Base-by-base conservation (phyloP, 2,113 vertebrate species). In the Climacteris rufus region DNA sequence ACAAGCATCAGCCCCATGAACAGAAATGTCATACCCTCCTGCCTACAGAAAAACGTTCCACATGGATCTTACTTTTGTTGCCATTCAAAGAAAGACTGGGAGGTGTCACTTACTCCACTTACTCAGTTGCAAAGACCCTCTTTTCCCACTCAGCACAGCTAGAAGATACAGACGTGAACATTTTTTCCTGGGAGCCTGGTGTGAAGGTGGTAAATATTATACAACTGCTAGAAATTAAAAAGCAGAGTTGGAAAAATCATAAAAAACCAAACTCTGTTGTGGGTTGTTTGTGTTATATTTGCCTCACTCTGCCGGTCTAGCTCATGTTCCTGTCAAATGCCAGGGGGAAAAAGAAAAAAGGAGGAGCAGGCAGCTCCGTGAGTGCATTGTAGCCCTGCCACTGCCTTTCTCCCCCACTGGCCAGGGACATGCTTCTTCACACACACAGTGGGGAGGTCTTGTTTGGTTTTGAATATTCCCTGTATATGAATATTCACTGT, bases 371-470 rank as follows among this genome's bases (percentile, higher is more conserved):
- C 45, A 82, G 57, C 50, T 57, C 28, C 28, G 35, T n/a, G 83
- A 71, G 65, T 10, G 27, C 66, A 57, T 69, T 89, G 76, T 74
- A 24, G 39, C 68, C 56, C 64, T 66, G 84, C 63, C 35, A 39
- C 70, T 0, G 37, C 27, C 52, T 23, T 31, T 47, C 85, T 94
- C 79, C 83, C 82, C 82, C 72, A 91, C 64, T 17, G 40, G 28
- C 69, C 70, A 54, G 77, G 91, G 91, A 90, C 44, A 37, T 86
- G 82, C 76, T 52, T 37, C 76, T 92, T 78, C 90, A 86, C 64
- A 69, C 91, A 81, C 82, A 15, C 93, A 69, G 66, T 78, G 78
- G 92, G 83, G 79, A 90, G 83, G 86, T 91, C 93, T 83, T 90
- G 79, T 94, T 77, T 88, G 88, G 85, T 59, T 90, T 90, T 94